Base-by-base conservation (phyloP, 1,140 invertebrate species). In the Drosophila pachea region DNA sequence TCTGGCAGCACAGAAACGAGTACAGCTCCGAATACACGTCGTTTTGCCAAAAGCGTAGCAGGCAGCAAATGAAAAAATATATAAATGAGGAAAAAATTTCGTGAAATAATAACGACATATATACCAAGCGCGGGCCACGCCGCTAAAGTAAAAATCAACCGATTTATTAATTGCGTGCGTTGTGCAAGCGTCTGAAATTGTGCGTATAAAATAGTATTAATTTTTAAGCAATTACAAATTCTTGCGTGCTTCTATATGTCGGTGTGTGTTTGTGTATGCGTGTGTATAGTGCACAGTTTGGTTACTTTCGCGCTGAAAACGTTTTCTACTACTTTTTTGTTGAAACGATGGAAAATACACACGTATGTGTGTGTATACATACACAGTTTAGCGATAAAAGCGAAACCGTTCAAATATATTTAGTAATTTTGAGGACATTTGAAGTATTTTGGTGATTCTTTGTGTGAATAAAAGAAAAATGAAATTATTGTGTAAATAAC, bases 1-100 rank as follows among this genome's bases (percentile, higher is more conserved):
- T 86, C 81, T 67, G 76, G 71, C 55, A 70, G 61, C 73, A 78
- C 65, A 84, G 69, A 81, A 86, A 81, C 81, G 76, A 79, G 81
- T 86, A 86, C 81, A 86, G 81, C 81, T 86, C 73, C 81, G 77
- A 77, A 82, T 86, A 86, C 81, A 86, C 81, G 81, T 86, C 81
- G 81, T 84, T 82, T 83, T 83, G 79, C 76, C 73, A 83, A 83
- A 83, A 82, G 78, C 74, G 78, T 77, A 83, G 75, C 78, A 83
- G 72, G 68, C 74, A 81, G 78, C 79, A 64, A 84, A 86, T 77
- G 75, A 77, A 81, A 82, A 84, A 84, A 84, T 79, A 79, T 69
- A 76, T 81, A 86, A 81, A 86, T 86, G 81, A 73, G 78, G 68
- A 79, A 84, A 76, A 86, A 86, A 74, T 60, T 77, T 70, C 59